Conservation (phyloP, 2,797 vertebrate species). For the Carapus acus region DNA sequence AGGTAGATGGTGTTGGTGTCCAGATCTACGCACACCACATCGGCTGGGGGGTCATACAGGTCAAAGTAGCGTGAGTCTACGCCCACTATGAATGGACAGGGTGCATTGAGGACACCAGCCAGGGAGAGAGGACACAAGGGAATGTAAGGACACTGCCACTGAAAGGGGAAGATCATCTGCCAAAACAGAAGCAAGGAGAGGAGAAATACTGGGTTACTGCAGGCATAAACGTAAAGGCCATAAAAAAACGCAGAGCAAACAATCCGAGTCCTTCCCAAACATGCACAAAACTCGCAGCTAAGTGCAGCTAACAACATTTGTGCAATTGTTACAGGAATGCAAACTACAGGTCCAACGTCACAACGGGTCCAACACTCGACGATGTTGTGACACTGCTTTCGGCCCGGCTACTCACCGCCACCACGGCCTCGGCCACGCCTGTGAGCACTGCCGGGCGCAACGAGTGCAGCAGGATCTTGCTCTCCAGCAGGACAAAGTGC, state of each 20-base stretch:
- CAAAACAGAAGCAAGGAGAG: constrained; percentile 23
- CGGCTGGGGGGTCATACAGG: constrained; percentile 93
- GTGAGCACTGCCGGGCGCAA: constrained; percentile 93
- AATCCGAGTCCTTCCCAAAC: no score
- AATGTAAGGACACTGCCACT: constrained; percentile 99
- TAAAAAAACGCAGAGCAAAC: background rate
- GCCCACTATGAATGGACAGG: constrained; percentile 92
- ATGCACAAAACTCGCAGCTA: no score
- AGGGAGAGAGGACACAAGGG: constrained; percentile 94
- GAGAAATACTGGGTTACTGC: background rate
- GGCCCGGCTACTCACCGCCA: constrained; percentile 80
- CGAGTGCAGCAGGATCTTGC: constrained; percentile 95
- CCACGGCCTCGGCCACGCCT: constrained; percentile 93
- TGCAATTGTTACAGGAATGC: no score
- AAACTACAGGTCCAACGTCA: no score
- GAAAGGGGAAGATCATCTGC: constrained; percentile 99
- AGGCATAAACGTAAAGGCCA: background rate
- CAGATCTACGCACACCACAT: constrained; percentile 97
- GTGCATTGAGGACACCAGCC: constrained; percentile 91
- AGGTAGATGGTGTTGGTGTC: constrained; percentile 97
- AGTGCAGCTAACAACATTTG: no score
- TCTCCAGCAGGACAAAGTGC: constrained; percentile 89
- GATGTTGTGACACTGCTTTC: no score
- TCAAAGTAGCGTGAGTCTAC: constrained; percentile 99
- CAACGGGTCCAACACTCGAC: no score